phyloP scores from a whole-genome alignment of 2,113 vertebrate genomes.

The Sturnus vulgaris region DNA sequence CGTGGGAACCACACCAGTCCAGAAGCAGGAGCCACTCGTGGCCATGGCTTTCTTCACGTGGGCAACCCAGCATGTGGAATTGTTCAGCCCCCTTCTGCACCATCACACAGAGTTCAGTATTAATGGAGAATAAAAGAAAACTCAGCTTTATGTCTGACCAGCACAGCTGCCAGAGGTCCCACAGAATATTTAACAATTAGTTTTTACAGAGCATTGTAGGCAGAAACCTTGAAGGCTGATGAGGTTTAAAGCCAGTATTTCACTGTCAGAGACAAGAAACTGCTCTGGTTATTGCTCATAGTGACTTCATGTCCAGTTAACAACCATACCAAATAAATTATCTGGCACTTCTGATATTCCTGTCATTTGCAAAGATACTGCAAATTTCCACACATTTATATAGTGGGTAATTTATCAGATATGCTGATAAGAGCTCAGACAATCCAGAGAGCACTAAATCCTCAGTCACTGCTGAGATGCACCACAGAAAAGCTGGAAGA shows the following conservation, averaged over 20 bases:
- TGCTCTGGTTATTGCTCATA: background rate
- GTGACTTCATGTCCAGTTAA: background rate
- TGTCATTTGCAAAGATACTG: background rate
- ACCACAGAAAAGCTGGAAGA: background rate
- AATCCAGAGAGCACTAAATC: background rate
- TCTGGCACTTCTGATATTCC: background rate
- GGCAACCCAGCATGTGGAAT: background rate
- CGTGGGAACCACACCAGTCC: background rate
- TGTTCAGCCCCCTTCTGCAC: background rate
- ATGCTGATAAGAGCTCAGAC: background rate
- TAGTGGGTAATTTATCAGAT: background rate
- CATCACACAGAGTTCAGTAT: background rate
- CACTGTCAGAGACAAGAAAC: background rate
- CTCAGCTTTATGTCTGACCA: background rate
- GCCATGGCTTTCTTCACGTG: fast-evolving
- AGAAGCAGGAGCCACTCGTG: background rate
- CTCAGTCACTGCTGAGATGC: background rate
- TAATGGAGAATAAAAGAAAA: background rate
- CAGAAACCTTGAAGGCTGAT: background rate
- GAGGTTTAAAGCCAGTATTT: background rate
- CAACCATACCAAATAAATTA: background rate
- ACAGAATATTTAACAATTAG: background rate
- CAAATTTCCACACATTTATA: background rate
- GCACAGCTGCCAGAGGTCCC: background rate
- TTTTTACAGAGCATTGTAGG: background rate